Evolutionary conservation across 2,797 vertebrate genomes (phyloP).

Genomic region (Oophaga sylvatica): DNA sequence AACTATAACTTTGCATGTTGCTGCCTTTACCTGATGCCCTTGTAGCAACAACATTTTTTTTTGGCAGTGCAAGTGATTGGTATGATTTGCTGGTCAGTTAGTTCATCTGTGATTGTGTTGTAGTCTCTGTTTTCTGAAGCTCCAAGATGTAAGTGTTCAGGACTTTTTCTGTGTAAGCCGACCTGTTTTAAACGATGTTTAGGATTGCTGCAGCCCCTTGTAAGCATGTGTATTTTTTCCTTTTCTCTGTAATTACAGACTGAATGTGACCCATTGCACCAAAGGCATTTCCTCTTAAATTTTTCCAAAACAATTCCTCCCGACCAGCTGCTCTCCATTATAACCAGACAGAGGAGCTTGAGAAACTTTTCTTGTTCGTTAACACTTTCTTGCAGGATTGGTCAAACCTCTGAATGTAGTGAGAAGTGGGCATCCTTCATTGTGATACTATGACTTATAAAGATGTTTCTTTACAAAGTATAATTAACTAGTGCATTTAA

Average conservation of each 20-base stretch:
- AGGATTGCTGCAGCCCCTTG: neutral
- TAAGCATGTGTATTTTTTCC: slow-evolving; percentile 10
- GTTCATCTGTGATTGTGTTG: neutral
- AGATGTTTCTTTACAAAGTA: neutral
- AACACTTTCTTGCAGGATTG: slow-evolving; percentile 32
- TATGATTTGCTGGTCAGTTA: neutral
- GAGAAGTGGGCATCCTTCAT: neutral
- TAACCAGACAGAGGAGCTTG: slow-evolving; percentile 60
- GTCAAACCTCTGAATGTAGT: neutral
- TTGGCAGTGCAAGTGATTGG: neutral
- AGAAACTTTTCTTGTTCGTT: slow-evolving; percentile 38
- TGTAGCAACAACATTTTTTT: neutral
- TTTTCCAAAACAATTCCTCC: slow-evolving; percentile 52
- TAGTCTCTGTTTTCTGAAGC: neutral
- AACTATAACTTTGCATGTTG: neutral
- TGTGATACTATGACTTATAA: neutral
- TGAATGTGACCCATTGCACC: slow-evolving; percentile 66
- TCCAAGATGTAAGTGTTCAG: too few species aligned
- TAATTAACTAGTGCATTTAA: too few species aligned
- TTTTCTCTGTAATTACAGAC: slow-evolving; percentile 61
- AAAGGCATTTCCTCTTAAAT: slow-evolving; percentile 71
- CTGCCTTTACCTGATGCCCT: neutral
- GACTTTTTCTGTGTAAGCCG: neutral
- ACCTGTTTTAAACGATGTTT: neutral
- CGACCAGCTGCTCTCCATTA: slow-evolving; percentile 72